Base-by-base conservation (phyloP, 1,140 invertebrate species). In the Orius insidiosus region DNA sequence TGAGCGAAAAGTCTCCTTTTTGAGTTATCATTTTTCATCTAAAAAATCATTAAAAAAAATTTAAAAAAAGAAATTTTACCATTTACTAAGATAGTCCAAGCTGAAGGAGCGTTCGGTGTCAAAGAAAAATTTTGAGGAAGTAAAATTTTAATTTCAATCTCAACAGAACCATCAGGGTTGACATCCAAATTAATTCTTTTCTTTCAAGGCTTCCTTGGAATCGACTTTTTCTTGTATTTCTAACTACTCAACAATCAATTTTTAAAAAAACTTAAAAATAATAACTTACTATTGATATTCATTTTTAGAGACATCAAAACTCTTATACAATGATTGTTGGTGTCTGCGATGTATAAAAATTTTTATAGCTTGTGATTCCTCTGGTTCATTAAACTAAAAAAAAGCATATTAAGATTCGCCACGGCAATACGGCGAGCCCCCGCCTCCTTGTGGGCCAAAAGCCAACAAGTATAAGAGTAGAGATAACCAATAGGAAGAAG, bases 321-420 rank as follows among this genome's bases (percentile, higher is more conserved):
- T 66, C 76, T 72, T 30, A 95, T 72, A 30, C 58, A 59, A 62
- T 94, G 85, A 60, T 92, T 88, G 60, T 95, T 95, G 4, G 89
- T 93, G 60, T 94, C 87, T 1, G 85, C 78, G 37, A 94, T 68
- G 55, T 82, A 83, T 5, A 94, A 60, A 41, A 60, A 49, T 69
- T 66, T 9, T 68, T 68, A 52, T 68, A 71, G 9, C 78, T 54
- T 51, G 74, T 78, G 4, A 94, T 57, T 1, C 86, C 88, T 41
- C 80, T 78, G 1, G 89, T 65, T 94, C 89, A 58, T 81, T 76
- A 10, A 93, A 60, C 68, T 72, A 9, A 59, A 63, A 52, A n/a
- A n/a, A n/a, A n/a, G n/a, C n/a, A n/a, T n/a, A n/a, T n/a, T n/a
- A n/a, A n/a, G n/a, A n/a, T n/a, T n/a, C n/a, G n/a, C n/a, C n/a